Evolutionary conservation across 2,888 invertebrate species (phyloP).

Genomic region (Catocala sponsa): DNA sequence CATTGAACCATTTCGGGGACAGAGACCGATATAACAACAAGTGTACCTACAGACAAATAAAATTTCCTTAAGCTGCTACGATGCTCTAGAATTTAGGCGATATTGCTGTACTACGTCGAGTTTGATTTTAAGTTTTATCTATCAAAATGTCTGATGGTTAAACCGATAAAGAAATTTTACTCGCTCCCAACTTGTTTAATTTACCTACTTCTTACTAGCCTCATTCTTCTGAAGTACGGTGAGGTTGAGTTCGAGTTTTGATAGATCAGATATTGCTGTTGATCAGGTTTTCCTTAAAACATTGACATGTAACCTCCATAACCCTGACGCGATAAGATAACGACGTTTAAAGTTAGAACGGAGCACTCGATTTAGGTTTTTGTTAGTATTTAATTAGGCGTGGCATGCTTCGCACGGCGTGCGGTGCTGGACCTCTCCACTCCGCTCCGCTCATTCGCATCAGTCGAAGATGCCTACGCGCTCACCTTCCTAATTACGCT

Average conservation of each 20-base stretch:
- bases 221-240: neutral
- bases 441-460: conserved; percentile 55
- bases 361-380: conserved; percentile 57
- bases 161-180: neutral
- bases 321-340: neutral
- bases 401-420: conserved; percentile 67
- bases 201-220: neutral
- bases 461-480: conserved; percentile 71
- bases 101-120: conserved; percentile 15
- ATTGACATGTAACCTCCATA: no score
- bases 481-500: conserved; percentile 85
- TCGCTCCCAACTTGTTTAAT: neutral
- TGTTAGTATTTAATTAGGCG: conserved; percentile 58
- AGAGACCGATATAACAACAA: conserved; percentile 53
- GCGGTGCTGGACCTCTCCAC: conserved; percentile 54
- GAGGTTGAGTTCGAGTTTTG: neutral
- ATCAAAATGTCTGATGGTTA: neutral
- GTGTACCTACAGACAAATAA: conserved; percentile 49
- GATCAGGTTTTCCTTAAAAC: no score
- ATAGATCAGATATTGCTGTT: no score
- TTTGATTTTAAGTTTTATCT: conserved; percentile 4
- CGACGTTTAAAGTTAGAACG: conserved; percentile 22
- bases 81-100: conserved; percentile 41
- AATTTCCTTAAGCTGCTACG: conserved; percentile 43
- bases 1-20: conserved; percentile 69